Evolutionary conservation across 1,140 invertebrate species (phyloP).

Genomic region (Drosophila subpulchrella): DNA sequence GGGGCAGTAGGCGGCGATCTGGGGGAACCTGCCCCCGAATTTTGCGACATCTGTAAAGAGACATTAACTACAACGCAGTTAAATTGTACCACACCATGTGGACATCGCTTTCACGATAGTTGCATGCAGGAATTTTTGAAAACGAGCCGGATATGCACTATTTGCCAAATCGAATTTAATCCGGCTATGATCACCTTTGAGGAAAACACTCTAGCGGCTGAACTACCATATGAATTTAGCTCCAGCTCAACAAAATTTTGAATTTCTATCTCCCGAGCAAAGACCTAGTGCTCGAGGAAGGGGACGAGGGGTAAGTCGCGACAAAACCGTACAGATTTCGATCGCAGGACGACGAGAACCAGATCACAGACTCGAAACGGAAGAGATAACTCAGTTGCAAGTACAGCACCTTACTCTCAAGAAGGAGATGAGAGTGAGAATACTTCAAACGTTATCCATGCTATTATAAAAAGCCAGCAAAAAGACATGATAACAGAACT

Average conservation of each 20-base stretch:
- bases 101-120: neutral
- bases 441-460: constrained; percentile 3
- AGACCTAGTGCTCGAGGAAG: constrained; percentile 1
- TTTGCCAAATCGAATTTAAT: constrained; percentile 1
- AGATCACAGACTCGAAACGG: too few relatives aligned
- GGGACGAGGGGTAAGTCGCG: constrained; percentile 1
- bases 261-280: constrained; percentile 1
- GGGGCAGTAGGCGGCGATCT: neutral
- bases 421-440: constrained; percentile 3
- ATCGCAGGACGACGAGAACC: neutral
- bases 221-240: neutral
- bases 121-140: neutral
- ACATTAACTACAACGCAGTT: constrained; percentile 3
- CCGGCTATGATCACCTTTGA: neutral
- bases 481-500: constrained; percentile 2
- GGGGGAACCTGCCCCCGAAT: neutral
- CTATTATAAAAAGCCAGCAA: constrained; percentile 2
- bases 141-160: neutral
- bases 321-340: constrained; percentile 3
- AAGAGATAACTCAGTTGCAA: too few relatives aligned
- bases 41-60: neutral
- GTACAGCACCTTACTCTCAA: constrained; percentile 1
- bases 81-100: neutral
- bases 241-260: neutral
- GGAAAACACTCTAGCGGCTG: neutral